A percentile compares a stretch with the other conserved stretches of the same genome.
Evolutionary conservation across 2,888 invertebrate species (phyloP).

Genomic region (Clostera curtula): DNA sequence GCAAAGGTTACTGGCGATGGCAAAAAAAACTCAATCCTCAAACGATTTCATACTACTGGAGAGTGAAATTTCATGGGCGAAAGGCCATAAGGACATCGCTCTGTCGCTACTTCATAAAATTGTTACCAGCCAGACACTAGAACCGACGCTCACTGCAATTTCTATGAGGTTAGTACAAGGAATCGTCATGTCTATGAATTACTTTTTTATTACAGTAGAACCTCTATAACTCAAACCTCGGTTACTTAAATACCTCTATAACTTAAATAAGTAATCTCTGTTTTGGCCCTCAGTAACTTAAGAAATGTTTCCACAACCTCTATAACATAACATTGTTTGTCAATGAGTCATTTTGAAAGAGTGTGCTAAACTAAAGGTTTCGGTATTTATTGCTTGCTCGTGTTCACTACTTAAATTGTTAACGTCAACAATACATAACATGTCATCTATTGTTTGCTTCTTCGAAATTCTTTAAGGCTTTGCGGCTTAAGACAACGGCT

Average conservation of each 20-base stretch:
- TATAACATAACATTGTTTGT: too few relatives aligned
- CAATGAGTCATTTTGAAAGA: too few relatives aligned
- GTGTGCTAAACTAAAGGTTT: too few relatives aligned
- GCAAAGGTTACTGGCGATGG: conserved; percentile 62
- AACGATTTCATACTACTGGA: conserved; percentile 52
- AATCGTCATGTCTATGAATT: neutral
- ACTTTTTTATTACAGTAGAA: neutral
- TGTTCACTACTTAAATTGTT: too few relatives aligned
- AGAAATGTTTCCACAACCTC: too few relatives aligned
- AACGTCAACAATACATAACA: too few relatives aligned
- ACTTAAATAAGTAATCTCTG: neutral
- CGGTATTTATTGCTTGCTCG: too few relatives aligned
- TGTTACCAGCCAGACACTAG: conserved; percentile 33
- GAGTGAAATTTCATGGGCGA: conserved; percentile 62
- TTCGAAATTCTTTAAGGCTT: too few relatives aligned
- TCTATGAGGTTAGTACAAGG: conserved; percentile 44
- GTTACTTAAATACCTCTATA: neutral
- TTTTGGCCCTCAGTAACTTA: too few relatives aligned
- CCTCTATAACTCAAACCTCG: too few relatives aligned
- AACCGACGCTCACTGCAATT: conserved; percentile 42
- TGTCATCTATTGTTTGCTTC: too few relatives aligned
- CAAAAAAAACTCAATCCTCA: conserved; percentile 43
- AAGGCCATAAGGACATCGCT: conserved; percentile 63
- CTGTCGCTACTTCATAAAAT: conserved; percentile 54
- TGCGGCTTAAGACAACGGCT: too few relatives aligned